Percentiles rank a stretch among this genome's conserved stretches.
Evolutionary conservation across 2,113 vertebrate species (phyloP).

Genomic region (Seriola quinqueradiata): DNA sequence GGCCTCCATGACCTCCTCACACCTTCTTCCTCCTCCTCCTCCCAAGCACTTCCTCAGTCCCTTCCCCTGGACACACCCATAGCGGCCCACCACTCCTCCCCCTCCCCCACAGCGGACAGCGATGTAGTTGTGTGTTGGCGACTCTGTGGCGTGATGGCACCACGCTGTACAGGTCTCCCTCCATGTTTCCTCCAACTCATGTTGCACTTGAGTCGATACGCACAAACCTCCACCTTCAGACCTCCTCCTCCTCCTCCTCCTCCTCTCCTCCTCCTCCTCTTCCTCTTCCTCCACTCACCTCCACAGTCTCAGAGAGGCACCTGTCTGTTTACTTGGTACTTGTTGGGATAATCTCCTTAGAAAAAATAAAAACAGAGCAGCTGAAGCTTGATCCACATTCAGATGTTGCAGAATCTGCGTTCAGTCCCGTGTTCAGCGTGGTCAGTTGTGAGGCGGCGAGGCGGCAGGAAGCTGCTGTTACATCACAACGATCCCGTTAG

Average conservation of each 20-base stretch:
- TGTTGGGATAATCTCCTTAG: not conserved
- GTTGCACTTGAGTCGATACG: slow-evolving; percentile 55
- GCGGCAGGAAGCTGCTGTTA: not conserved
- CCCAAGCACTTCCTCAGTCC: not conserved
- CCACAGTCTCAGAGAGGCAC: not conserved
- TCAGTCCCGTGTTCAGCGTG: too few species aligned
- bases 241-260: not conserved
- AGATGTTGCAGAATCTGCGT: not conserved
- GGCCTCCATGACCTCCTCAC: not conserved
- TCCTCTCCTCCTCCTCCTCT: too few species aligned
- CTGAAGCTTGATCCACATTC: not conserved
- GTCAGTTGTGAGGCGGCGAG: not conserved
- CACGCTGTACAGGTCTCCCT: not conserved
- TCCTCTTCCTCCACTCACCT: not conserved
- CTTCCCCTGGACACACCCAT: not conserved
- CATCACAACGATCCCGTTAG: too few species aligned
- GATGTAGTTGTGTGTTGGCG: not conserved
- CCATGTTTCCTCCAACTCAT: not conserved
- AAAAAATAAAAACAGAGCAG: not conserved
- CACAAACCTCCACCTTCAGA: slow-evolving; percentile 36
- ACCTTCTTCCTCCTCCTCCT: not conserved
- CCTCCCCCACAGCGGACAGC: not conserved
- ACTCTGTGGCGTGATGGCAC: slow-evolving; percentile 45
- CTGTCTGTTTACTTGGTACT: not conserved
- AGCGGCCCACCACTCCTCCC: not conserved